Base-by-base conservation (phyloP, 2,888 invertebrate species). In the Atherix ibis region DNA sequence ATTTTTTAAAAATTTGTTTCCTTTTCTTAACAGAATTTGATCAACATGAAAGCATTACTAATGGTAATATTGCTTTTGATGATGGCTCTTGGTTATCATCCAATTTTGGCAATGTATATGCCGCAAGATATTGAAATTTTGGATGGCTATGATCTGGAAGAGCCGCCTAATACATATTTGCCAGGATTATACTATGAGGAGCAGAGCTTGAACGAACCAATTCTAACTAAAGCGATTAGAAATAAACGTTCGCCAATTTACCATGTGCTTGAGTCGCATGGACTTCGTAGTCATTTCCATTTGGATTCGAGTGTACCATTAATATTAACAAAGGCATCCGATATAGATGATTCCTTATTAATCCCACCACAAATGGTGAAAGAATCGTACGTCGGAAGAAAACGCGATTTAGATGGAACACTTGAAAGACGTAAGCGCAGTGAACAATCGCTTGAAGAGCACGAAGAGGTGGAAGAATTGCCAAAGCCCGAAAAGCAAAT, bases 101-200 rank as follows among this genome's bases (percentile, higher is more conserved):
- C 34, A 6, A 12, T 36, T 1, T 31, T n/a, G n/a, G n/a, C 47
- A 4, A 41, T 51, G 36, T 44, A 50, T 18, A 47, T 55, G 34
- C 55, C 55, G 1, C 46, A 52, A 39, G 55, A 53, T 37, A 49
- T 54, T 2, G 53, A 54, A 45, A 46, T 54, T 27, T 42, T 54
- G 14, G 52, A 54, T 27, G 55, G 52, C 1, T 52, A 51, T 38
- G 49, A 51, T 32, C 44, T 51, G 16, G 49, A 51, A 18, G 49
- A 48, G 15, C 48, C 49, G 10, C 47, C 48, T 4, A 51, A 53
- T 38, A 48, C 49, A 30, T 50, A 50, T 28, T 44, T 48, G 5
- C 48, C 48, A 16, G 50, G 49, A 37, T 41, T 45, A n/a, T 49
- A 46, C 26, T 50, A 46, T 33, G 53, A 54, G 32, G 50, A 49